Percentiles rank a stretch among this genome's conserved stretches.
phyloP scores from a whole-genome alignment of 2,113 vertebrate species.

The Marcusenius ussheri region DNA sequence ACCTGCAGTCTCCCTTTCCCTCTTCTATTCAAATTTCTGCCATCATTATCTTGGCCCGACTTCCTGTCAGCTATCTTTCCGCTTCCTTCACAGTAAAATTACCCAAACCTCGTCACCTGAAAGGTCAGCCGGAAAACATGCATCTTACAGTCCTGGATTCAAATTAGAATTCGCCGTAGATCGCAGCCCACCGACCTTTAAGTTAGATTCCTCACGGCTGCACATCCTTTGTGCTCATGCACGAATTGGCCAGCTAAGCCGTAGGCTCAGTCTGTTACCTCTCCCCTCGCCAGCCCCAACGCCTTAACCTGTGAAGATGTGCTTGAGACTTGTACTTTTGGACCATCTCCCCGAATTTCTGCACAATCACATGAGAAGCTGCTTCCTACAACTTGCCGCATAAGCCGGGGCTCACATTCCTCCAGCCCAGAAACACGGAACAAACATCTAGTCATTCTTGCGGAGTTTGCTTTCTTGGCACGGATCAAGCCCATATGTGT shows the following conservation, averaged over 20 bases:
- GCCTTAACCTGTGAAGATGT: conserved; percentile 39
- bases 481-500: conserved; percentile 43
- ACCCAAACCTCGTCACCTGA: conserved; percentile 22
- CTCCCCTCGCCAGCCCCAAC: background rate
- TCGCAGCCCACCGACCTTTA: background rate
- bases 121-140: background rate
- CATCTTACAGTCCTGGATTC: background rate
- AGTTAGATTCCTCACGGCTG: background rate
- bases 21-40: conserved; percentile 31
- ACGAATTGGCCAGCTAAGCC: background rate
- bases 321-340: conserved; percentile 27
- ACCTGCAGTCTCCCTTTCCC: background rate
- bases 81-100: conserved; percentile 43
- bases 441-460: conserved; percentile 10
- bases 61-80: conserved; percentile 44
- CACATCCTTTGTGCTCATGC: conserved; percentile 41
- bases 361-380: background rate
- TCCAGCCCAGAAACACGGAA: background rate
- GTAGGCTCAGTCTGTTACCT: background rate
- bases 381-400: background rate
- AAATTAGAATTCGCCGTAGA: background rate
- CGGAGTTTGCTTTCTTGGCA: conserved; percentile 31
- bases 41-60: conserved; percentile 23
- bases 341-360: background rate
- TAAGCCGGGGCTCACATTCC: background rate